Evolutionary conservation across 1,140 invertebrate genomes (phyloP).

Genomic region (Eriosoma lanigerum): DNA sequence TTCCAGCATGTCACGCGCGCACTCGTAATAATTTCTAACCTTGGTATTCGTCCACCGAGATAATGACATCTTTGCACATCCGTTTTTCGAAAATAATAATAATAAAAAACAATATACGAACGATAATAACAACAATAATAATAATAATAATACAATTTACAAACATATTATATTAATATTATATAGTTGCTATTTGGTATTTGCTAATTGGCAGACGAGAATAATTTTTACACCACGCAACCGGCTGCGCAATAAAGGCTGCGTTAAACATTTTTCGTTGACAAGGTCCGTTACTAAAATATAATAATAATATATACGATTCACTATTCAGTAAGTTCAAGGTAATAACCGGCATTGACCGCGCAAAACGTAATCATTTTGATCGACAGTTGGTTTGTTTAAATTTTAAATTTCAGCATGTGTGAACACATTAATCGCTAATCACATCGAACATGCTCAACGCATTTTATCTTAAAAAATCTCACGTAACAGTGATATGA

Average conservation of each 20-base stretch:
- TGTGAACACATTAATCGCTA: no score
- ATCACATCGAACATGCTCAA: neutral
- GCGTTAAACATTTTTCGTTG: neutral
- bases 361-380: neutral
- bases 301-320: no score
- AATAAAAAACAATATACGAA: neutral
- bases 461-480: neutral
- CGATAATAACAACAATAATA: no score
- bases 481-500: neutral
- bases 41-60: conserved; percentile 1
- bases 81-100: conserved; percentile 29
- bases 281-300: neutral
- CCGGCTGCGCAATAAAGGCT: neutral
- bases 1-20: no score
- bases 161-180: no score
- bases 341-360: conserved; percentile 5
- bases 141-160: no score
- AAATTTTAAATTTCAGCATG: neutral
- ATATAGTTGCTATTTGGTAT: no score
- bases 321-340: neutral
- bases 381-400: neutral
- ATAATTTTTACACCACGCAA: neutral
- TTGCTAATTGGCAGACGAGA: neutral
- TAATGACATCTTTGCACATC: conserved; percentile 37
- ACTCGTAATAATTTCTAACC: conserved; percentile 34